Conservation (phyloP, 2,113 vertebrate species). For the Syngnathus scovelli region DNA sequence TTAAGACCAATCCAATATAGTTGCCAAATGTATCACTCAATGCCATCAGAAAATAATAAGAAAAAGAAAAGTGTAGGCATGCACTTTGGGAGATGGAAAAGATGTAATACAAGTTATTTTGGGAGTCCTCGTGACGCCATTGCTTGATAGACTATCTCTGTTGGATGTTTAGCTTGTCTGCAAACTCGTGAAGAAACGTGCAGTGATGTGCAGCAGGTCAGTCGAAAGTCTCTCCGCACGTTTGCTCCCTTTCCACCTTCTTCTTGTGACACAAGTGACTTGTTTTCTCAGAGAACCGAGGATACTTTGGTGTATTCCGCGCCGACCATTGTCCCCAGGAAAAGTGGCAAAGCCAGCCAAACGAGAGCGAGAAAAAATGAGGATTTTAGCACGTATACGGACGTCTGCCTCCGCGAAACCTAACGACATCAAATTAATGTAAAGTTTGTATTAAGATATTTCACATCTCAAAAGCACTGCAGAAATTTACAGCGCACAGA, state of each 20-base stretch:
- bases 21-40: no score
- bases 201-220: neutral
- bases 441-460: no score
- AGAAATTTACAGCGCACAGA: no score
- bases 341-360: neutral
- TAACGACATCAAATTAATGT: neutral
- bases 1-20: neutral
- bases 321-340: no score
- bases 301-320: neutral
- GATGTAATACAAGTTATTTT: no score
- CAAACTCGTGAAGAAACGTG: neutral
- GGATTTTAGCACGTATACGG: neutral
- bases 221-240: neutral
- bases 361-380: neutral
- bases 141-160: neutral
- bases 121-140: neutral
- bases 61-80: no score
- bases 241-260: neutral
- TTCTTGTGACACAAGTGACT: neutral
- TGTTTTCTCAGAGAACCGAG: conserved; percentile 4
- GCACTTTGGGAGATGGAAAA: no score
- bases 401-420: neutral
- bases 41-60: no score
- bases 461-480: no score
- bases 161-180: neutral